Evolutionary conservation across 2,113 vertebrate genomes (phyloP), one percentile per base, ranked within the genome.

Genomic region (Calyptomena viridis): DNA sequence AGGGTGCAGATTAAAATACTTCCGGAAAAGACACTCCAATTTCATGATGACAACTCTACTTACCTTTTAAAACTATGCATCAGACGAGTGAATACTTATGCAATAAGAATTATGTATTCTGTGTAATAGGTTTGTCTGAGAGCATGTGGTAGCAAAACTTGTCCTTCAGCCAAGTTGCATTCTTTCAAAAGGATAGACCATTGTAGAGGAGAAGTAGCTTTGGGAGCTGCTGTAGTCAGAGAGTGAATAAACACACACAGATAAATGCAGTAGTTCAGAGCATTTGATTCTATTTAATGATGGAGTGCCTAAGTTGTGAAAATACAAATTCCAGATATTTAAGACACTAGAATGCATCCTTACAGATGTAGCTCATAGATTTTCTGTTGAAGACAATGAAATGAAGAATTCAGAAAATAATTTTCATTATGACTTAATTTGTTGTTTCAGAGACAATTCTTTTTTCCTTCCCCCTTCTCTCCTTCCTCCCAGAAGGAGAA

Each of bases 161-260:
- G 8, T 79, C 16, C 11, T 71, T 23, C 1, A 2, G 23, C 5
- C 8, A 2, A 3, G 4, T 23, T 44, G 35, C 1, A 1, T 10
- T 92, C 8, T 83, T 80, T 33, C 27, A 5, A 59, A 72, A 4
- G 12, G 14, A 27, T 13, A 56, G 30, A 27, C 5, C 16, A 37
- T 4, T 49, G 19, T 33, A 25, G n/a, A 67, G 4, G 2, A 53
- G 12, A 76, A 77, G 9, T 40, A 46, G 5, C 22, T 71, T 74
- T 71, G 14, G 10, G 18, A 59, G 11, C 5, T 80, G 30, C 27
- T 53, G 5, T 46, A 55, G 20, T 14, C n/a, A 63, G 12, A 75
- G 19, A 64, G 3, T 56, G 25, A 63, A 78, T 52, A 78, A 84
- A 47, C 14, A 39, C 22, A 47, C 5, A 42, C 4, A 53, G 19